These are phyloP conservation scores for Sebastes hopkinsi DNA, from an alignment of 2,797 vertebrate genomes.

Conservation along the genomic window DNA sequence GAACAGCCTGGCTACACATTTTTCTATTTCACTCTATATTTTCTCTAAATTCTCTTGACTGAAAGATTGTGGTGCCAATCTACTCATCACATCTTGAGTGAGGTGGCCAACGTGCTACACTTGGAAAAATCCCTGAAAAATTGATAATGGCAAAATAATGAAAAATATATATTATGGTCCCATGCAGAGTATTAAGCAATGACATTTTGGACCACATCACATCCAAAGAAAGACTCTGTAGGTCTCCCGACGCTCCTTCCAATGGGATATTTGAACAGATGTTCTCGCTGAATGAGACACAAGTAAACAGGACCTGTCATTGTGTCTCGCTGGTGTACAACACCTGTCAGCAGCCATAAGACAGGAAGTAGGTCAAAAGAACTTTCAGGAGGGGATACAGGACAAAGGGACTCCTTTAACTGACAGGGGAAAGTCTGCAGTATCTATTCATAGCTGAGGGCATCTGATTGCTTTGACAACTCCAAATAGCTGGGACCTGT, in stretches of 20 bases:
- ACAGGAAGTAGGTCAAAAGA: slow-evolving; percentile 49
- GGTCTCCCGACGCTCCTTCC: slow-evolving; percentile 24
- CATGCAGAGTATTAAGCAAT: background rate
- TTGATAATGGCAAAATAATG: background rate
- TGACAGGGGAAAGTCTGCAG: background rate
- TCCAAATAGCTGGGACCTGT: no score
- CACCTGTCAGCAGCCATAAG: slow-evolving; percentile 69
- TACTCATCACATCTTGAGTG: background rate
- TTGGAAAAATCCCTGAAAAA: background rate
- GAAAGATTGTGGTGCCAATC: background rate
- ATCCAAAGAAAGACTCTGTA: background rate
- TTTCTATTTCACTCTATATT: background rate
- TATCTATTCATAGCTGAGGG: background rate
- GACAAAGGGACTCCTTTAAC: slow-evolving; percentile 22
- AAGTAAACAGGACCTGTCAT: slow-evolving; percentile 72
- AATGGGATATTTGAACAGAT: slow-evolving; percentile 64
- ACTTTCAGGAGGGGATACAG: slow-evolving; percentile 17
- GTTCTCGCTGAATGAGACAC: slow-evolving; percentile 51
- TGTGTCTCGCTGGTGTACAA: slow-evolving; percentile 63
- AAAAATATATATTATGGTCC: background rate
- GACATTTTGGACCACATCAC: slow-evolving; percentile 6
- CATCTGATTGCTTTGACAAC: background rate
- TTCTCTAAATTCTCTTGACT: slow-evolving; percentile 23
- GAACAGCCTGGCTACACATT: background rate
- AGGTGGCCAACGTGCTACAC: background rate